A percentile compares a stretch with the other conserved stretches of the same genome.
phyloP scores from a whole-genome alignment of 2,797 vertebrate genomes.

The Hippocampus kuda region DNA sequence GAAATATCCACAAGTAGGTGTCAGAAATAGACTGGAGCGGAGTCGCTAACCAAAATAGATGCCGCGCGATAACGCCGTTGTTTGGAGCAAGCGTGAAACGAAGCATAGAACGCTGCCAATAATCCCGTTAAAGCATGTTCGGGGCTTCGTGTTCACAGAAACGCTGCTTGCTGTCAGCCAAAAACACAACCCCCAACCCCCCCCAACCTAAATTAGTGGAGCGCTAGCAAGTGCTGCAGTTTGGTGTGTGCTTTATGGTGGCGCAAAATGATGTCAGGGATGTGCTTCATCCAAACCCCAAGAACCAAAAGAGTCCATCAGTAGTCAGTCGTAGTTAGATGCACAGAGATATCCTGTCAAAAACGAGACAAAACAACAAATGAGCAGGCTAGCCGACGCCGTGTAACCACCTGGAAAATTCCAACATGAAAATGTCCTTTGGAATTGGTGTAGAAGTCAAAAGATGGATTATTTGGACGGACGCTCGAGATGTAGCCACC shows the following conservation, averaged over 20 bases:
- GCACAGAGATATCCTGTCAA: not conserved
- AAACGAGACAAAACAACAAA: not conserved
- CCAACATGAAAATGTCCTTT: not conserved
- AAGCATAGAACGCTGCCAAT: not conserved
- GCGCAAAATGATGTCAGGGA: not conserved
- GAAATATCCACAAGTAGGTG: slow-evolving; percentile 41
- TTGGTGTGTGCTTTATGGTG: not conserved
- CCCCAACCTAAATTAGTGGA: not conserved
- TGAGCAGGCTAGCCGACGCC: not conserved
- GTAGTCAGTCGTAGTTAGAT: no score
- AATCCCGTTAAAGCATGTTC: not conserved
- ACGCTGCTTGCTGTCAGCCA: not conserved
- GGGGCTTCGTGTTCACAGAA: not conserved
- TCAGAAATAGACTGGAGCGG: not conserved
- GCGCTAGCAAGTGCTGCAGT: not conserved
- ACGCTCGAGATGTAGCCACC: no score
- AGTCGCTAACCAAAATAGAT: not conserved
- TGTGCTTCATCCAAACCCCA: not conserved
- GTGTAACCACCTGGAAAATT: not conserved
- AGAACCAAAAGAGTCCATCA: not conserved
- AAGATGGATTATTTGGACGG: no score
- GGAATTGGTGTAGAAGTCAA: no score
- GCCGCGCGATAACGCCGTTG: not conserved
- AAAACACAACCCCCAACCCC: not conserved
- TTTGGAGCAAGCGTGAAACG: not conserved